Percentiles rank a stretch among this genome's conserved stretches.
Evolutionary conservation across 1,140 invertebrate genomes (phyloP).

Genomic region (Meloidogyne chitwoodi): DNA sequence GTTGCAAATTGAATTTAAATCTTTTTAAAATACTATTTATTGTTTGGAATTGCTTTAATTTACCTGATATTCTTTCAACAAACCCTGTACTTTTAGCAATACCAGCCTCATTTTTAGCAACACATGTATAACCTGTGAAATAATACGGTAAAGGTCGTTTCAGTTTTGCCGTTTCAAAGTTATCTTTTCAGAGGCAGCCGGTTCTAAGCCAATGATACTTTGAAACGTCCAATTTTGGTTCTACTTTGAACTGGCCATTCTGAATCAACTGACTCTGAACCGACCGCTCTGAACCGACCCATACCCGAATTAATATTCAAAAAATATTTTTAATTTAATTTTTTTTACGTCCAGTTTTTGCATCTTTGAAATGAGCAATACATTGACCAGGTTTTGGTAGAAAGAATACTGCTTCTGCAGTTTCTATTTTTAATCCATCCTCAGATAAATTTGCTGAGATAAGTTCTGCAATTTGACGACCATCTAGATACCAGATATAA

Average conservation of each 20-base stretch:
- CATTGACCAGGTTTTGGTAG: slow-evolving; percentile 50
- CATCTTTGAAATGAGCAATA: slow-evolving; percentile 48
- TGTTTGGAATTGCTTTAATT: not conserved
- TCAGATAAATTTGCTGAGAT: not conserved
- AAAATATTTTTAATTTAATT: slow-evolving; percentile 26
- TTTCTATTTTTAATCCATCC: slow-evolving; percentile 7
- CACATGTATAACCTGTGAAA: slow-evolving; percentile 52
- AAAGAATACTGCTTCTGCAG: slow-evolving; percentile 41
- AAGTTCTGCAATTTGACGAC: slow-evolving; percentile 32
- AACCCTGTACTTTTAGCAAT: slow-evolving; percentile 50
- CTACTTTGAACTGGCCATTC: too few species aligned
- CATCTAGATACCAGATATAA: slow-evolving; percentile 56
- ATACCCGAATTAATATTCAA: too few species aligned
- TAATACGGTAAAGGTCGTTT: too few species aligned
- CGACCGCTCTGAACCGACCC: too few species aligned
- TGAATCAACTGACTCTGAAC: too few species aligned
- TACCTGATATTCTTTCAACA: slow-evolving; percentile 46
- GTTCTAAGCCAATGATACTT: too few species aligned
- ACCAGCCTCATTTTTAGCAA: slow-evolving; percentile 53
- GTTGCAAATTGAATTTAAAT: slow-evolving; percentile 1
- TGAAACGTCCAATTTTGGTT: too few species aligned
- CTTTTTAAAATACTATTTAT: not conserved
- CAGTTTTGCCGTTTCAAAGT: too few species aligned
- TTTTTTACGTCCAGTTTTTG: not conserved
- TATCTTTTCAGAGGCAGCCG: too few species aligned